Percentiles rank a stretch among this genome's conserved stretches.
Conservation (phyloP, 2,797 vertebrate genomes). For the Kryptopterus vitreolus region DNA sequence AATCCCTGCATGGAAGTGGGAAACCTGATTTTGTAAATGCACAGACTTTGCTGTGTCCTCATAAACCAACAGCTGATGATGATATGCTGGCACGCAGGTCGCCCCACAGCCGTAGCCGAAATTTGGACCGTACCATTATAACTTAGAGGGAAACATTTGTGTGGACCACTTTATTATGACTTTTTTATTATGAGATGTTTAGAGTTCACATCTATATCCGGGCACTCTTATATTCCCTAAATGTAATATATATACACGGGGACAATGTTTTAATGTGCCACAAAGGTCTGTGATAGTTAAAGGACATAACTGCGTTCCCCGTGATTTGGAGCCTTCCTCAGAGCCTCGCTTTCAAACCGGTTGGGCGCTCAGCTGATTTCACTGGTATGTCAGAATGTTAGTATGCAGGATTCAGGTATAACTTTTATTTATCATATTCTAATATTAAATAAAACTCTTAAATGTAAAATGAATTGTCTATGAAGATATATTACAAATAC, state of each 20-base stretch:
- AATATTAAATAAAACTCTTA: not conserved
- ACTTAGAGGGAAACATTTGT: constrained; percentile 6
- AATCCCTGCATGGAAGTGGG: not conserved
- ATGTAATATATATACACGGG: accelerated
- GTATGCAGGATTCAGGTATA: not conserved
- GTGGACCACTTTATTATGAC: not conserved
- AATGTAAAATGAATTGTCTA: not conserved
- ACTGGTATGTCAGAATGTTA: not conserved
- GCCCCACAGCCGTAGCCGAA: constrained; percentile 40
- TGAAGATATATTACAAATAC: not conserved
- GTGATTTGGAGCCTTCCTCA: not conserved
- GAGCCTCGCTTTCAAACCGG: constrained; percentile 1
- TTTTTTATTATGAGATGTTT: not conserved
- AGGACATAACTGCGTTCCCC: not conserved
- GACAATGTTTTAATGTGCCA: not conserved
- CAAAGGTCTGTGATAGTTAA: not conserved
- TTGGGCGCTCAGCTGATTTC: constrained; percentile 32
- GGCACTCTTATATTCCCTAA: accelerated
- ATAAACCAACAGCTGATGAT: constrained; percentile 69
- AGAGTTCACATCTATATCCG: not conserved
- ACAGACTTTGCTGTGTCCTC: too few relatives aligned
- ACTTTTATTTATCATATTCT: not conserved
- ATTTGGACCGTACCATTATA: constrained; percentile 67
- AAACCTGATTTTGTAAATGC: not conserved
- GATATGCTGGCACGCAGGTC: not conserved